A percentile compares a stretch with the other conserved stretches of the same genome.
These are phyloP conservation scores for Trissolcus japonicus DNA, from an alignment of 2,888 invertebrate species.

Conservation along the genomic window DNA sequence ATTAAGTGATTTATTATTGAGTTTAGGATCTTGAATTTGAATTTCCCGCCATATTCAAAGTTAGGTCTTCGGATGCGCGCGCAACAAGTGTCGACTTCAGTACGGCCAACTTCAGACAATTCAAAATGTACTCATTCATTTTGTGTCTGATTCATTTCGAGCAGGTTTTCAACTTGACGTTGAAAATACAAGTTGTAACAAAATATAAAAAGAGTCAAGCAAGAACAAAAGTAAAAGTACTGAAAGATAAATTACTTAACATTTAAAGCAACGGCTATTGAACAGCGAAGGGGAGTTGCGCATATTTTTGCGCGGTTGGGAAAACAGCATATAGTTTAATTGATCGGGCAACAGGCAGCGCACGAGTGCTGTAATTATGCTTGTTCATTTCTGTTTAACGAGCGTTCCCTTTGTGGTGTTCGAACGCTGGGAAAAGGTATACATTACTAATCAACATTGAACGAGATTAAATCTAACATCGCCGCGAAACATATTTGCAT, in stretches of 20 bases:
- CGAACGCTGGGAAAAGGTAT: conserved; percentile 36
- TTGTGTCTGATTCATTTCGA: no score
- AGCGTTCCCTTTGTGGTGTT: conserved; percentile 47
- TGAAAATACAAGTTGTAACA: no score
- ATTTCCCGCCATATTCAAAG: no score
- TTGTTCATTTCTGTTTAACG: conserved; percentile 37
- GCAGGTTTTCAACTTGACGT: no score
- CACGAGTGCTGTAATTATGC: conserved; percentile 41
- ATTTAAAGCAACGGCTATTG: not conserved
- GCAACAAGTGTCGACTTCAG: no score
- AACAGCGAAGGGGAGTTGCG: conserved; percentile 1
- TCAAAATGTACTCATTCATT: no score
- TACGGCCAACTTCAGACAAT: no score
- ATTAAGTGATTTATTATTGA: no score
- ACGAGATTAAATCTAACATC: conserved; percentile 37
- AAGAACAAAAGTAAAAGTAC: conserved; percentile 2
- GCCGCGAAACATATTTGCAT: conserved; percentile 16
- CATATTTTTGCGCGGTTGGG: conserved; percentile 22
- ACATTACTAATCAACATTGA: conserved; percentile 47
- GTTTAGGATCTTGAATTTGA: no score
- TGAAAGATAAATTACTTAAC: no score
- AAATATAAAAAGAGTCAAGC: not conserved
- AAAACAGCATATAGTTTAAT: conserved; percentile 23
- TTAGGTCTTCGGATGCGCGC: no score
- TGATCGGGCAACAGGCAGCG: conserved; percentile 23